Evolutionary conservation across 2,113 vertebrate species (phyloP).

Genomic region (Sinocyclocheilus rhinocerous): DNA sequence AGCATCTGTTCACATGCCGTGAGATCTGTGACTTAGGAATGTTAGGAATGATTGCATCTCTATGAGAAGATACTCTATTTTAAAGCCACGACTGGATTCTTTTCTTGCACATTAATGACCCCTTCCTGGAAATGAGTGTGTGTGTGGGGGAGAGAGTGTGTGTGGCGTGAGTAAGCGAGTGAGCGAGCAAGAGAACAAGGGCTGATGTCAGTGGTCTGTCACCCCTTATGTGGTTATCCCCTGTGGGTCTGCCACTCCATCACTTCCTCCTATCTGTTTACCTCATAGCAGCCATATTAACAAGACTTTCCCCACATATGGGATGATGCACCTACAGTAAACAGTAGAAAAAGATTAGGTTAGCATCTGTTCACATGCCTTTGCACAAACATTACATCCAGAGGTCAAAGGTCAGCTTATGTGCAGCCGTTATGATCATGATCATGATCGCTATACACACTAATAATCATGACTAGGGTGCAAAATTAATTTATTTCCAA

Average conservation of each 20-base stretch:
- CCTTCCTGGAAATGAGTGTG: slow-evolving; percentile 69
- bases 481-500: not conserved
- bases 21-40: slow-evolving; percentile 70
- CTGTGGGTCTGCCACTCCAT: slow-evolving; percentile 55
- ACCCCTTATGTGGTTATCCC: slow-evolving; percentile 57
- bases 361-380: not conserved
- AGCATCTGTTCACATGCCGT: too few relatives aligned
- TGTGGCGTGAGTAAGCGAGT: slow-evolving; percentile 3
- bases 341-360: not conserved
- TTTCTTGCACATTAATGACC: slow-evolving; percentile 74
- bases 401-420: slow-evolving; percentile 36
- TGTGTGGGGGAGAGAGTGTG: slow-evolving; percentile 23
- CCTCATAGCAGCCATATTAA: slow-evolving; percentile 60
- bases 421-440: not conserved
- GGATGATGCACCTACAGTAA: slow-evolving; percentile 30
- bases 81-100: slow-evolving; percentile 69
- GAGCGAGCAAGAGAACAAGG: slow-evolving; percentile 52
- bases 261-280: slow-evolving; percentile 60
- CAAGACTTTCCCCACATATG: slow-evolving; percentile 15
- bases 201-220: slow-evolving; percentile 62
- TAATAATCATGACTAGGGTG: not conserved
- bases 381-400: not conserved
- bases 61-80: slow-evolving; percentile 69
- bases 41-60: slow-evolving; percentile 66
- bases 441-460: not conserved